Evolutionary conservation across 2,888 invertebrate genomes (phyloP), one percentile per base, ranked within the genome.

Genomic region (Oxystoma pomonae): DNA sequence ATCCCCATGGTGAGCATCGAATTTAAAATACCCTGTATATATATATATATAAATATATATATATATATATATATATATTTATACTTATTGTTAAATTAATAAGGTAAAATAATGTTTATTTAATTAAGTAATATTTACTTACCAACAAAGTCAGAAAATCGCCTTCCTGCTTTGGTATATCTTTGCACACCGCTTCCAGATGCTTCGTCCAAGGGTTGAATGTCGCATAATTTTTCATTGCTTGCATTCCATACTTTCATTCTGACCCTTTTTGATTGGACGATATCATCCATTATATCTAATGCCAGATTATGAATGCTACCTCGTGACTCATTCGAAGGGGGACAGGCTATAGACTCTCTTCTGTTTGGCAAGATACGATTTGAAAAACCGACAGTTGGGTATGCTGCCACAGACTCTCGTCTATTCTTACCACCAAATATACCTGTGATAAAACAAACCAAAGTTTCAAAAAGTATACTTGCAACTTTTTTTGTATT

Each of bases 281-380:
- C 90, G 66, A 93, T 93, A 75, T 93, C 92, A 73, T 93, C 93
- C 92, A 93, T 92, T 69, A 93, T 92, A 75, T 93, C 93, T 71
- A 93, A 81, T 76, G 92, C 91, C 5, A 93, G 83, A 75, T 92
- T 93, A 77, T 92, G 92, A 53, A 90, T 88, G 78, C 92, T 92
- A 91, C 57, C 85, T 80, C 53, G 88, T 83, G 73, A 90, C 90
- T 58, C 89, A 88, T 53, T 91, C 87, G 57, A 91, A 88, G 58
- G 90, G 88, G 69, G 90, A 90, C 72, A 72, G 1, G 72, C 72
- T 55, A 72, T 72, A 12, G 71, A 71, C 52, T 72, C 72, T 49
- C 16, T 80, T 62, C 80, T 70, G 59, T 75, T 74, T 1, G 78
- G 76, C 59, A 81, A 70, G 20, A 81, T 70, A 57, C 84, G 76